phyloP scores from a whole-genome alignment of 2,113 vertebrate genomes.

The Climacteris rufus region DNA sequence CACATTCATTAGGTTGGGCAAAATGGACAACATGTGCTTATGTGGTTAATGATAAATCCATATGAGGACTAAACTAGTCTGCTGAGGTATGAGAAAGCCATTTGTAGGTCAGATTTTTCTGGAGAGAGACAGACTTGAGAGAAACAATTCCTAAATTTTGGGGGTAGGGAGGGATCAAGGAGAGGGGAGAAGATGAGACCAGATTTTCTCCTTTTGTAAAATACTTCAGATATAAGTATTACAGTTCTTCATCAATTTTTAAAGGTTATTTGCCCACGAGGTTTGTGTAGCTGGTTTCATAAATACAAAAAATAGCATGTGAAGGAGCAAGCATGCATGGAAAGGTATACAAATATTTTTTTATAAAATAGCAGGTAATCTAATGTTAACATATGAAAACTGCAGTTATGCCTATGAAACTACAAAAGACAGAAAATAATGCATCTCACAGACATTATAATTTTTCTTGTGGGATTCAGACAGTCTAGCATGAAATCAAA shows the following conservation, averaged over 20 bases:
- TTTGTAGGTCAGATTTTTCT: constrained; percentile 44
- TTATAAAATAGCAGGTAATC: not conserved
- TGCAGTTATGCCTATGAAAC: not conserved
- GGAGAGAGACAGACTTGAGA: not conserved
- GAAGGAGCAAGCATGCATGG: not conserved
- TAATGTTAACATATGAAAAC: not conserved
- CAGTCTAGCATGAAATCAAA: not conserved
- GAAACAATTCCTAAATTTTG: not conserved
- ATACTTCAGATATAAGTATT: not conserved
- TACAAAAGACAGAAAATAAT: not conserved
- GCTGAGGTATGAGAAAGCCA: constrained; percentile 38
- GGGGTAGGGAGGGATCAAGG: not conserved
- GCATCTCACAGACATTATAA: not conserved
- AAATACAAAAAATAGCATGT: not conserved
- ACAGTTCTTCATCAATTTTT: not conserved
- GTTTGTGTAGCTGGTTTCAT: not conserved
- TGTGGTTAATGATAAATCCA: constrained; percentile 68
- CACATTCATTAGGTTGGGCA: constrained; percentile 28
- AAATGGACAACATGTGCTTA: constrained; percentile 56
- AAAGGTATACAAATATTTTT: not conserved
- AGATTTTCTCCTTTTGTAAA: not conserved
- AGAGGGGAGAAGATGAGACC: not conserved
- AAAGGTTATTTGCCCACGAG: not conserved
- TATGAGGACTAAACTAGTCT: constrained; percentile 18
- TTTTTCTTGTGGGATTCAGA: not conserved